Conservation (phyloP, 1,140 invertebrate species). For the Zaprionus nigranus region DNA sequence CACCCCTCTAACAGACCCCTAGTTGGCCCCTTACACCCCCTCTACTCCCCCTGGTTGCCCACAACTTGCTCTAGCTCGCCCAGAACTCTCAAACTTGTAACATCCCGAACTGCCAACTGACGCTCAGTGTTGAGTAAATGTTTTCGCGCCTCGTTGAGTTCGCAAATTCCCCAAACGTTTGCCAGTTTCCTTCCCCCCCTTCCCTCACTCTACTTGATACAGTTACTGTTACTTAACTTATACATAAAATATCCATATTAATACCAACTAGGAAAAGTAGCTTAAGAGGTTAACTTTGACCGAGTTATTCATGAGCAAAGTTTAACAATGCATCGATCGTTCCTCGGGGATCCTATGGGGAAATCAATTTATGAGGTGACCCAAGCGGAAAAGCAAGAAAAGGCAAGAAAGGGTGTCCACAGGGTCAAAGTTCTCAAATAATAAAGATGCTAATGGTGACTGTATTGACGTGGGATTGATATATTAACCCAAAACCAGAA, state of each 20-base stretch:
- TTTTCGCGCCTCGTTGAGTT: constrained; percentile 78
- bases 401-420: neutral
- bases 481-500: neutral
- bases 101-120: constrained; percentile 59
- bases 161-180: constrained; percentile 68
- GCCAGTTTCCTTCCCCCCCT: constrained; percentile 1
- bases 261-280: constrained; percentile 27
- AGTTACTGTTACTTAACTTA: constrained; percentile 38
- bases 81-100: constrained; percentile 44
- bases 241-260: constrained; percentile 32
- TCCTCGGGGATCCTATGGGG: neutral
- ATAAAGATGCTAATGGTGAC: neutral
- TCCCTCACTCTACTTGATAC: constrained; percentile 1
- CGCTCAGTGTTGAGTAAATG: constrained; percentile 81
- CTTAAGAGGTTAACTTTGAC: constrained; percentile 6
- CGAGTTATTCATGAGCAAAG: neutral
- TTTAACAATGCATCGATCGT: constrained; percentile 9
- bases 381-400: no score
- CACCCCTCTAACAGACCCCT: constrained; percentile 24
- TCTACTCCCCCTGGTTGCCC: constrained; percentile 1
- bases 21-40: neutral
- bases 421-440: neutral
- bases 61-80: constrained; percentile 14
- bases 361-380: constrained; percentile 3
- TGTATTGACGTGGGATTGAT: neutral